These are phyloP conservation scores for Spilosoma lubricipeda DNA, from an alignment of 2,888 invertebrate species.

Conservation along the genomic window DNA sequence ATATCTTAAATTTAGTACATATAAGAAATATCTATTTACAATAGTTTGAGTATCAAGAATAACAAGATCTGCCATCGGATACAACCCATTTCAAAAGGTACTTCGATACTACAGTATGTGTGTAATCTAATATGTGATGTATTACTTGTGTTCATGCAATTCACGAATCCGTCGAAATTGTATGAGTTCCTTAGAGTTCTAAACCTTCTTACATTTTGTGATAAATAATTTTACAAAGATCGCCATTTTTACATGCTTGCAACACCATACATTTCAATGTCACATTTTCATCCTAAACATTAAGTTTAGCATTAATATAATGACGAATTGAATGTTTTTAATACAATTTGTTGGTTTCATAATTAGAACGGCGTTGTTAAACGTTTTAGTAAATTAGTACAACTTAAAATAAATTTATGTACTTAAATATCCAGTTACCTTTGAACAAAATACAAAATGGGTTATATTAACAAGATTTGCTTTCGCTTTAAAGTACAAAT, in stretches of 20 bases:
- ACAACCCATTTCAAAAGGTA: conserved; percentile 61
- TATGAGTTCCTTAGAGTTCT: background rate
- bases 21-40: conserved; percentile 76
- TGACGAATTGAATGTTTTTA: background rate
- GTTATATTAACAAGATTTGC: background rate
- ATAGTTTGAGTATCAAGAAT: conserved; percentile 83
- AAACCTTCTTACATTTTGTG: background rate
- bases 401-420: background rate
- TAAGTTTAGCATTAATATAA: background rate
- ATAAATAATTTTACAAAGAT: background rate
- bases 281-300: background rate
- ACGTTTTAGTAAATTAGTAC: background rate
- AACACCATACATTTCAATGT: background rate
- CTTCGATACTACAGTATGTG: conserved; percentile 45
- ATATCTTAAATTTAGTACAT: conserved; percentile 50
- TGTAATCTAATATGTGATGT: conserved; percentile 35
- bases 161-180: conserved; percentile 9
- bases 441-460: background rate
- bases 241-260: background rate
- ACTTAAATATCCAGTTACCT: conserved; percentile 1
- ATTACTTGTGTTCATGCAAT: conserved; percentile 6
- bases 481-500: background rate
- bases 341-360: background rate
- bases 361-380: background rate
- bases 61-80: conserved; percentile 62